These are phyloP conservation scores for Serranochromis macrocephalus DNA, from an alignment of 2,113 vertebrate genomes.

Conservation along the genomic window DNA sequence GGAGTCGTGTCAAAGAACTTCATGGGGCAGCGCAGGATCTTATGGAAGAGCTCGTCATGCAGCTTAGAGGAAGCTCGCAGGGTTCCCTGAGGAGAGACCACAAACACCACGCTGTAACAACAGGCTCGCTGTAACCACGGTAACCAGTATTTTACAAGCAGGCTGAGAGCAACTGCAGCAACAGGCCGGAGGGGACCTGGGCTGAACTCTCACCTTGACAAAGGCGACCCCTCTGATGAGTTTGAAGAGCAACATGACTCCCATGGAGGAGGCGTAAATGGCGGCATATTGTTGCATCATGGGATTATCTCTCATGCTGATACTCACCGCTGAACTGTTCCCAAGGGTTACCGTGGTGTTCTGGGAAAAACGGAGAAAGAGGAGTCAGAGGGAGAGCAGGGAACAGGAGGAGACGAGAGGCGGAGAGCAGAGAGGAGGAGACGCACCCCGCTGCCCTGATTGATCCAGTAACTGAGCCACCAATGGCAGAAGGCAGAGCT, in stretches of 20 bases:
- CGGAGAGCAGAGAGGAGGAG: background rate
- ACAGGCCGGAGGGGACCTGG: background rate
- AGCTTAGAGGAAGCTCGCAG: conserved; percentile 84
- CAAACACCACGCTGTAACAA: background rate
- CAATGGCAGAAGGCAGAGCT: conserved; percentile 90
- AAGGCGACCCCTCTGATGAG: conserved; percentile 82
- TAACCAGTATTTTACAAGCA: background rate
- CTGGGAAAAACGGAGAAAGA: conserved; percentile 9
- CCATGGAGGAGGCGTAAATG: conserved; percentile 89
- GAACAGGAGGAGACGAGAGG: background rate
- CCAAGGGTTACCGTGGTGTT: conserved; percentile 74
- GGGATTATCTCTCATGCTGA: conserved; percentile 88
- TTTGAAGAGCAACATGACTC: conserved; percentile 84
- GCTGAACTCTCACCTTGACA: conserved; percentile 78
- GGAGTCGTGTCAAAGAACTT: conserved; percentile 91
- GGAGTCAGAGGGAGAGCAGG: background rate
- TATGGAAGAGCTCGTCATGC: conserved; percentile 83
- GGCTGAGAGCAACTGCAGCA: background rate
- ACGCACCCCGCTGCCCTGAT: conserved; percentile 91
- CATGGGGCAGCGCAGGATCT: conserved; percentile 91
- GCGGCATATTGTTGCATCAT: conserved; percentile 82
- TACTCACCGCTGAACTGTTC: conserved; percentile 76
- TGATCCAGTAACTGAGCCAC: conserved; percentile 97
- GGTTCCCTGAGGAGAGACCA: conserved; percentile 71
- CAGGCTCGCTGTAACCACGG: background rate